A percentile compares a stretch with the other conserved stretches of the same genome.
Conservation (phyloP, 2,797 vertebrate genomes). For the Graptemys geographica region DNA sequence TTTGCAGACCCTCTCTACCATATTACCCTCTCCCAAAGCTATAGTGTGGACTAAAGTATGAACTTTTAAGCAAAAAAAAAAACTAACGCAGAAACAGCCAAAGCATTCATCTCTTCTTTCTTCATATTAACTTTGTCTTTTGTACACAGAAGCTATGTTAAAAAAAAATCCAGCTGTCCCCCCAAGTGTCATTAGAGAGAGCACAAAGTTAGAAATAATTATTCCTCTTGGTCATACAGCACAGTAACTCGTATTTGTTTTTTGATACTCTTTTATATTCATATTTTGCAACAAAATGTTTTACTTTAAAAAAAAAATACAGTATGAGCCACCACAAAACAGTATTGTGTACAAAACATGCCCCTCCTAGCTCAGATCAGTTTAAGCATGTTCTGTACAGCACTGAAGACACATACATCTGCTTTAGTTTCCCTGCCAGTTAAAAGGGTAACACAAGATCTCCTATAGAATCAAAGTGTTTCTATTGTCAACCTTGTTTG, state of each 20-base stretch:
- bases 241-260: background rate
- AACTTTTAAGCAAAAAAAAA: background rate
- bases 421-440: background rate
- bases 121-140: background rate
- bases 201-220: background rate
- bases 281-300: background rate
- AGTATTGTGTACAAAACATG: background rate
- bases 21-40: background rate
- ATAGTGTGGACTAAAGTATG: fast-evolving
- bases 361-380: background rate
- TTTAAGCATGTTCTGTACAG: background rate
- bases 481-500: background rate
- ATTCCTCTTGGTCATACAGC: background rate
- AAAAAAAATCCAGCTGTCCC: background rate
- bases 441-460: background rate
- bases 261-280: background rate
- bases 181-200: fast-evolving
- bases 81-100: background rate
- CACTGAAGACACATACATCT: background rate
- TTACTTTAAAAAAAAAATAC: background rate
- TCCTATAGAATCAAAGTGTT: background rate
- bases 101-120: background rate
- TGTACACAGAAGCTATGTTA: background rate
- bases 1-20: background rate
- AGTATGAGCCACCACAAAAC: background rate